Conservation (phyloP, 1,140 invertebrate species). For the Grapholita molesta region DNA sequence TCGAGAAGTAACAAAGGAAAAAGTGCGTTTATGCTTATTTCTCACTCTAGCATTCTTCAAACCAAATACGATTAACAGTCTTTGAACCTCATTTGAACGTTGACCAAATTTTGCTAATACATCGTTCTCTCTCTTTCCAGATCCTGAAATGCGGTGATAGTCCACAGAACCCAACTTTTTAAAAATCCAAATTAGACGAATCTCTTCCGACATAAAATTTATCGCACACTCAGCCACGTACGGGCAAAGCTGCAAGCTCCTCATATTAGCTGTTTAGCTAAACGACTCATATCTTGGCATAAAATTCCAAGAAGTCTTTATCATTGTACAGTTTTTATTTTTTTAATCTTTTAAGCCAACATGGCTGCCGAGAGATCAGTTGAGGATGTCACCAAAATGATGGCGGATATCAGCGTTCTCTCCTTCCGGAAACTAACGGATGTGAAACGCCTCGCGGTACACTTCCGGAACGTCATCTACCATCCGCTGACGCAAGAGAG, state of each 20-base stretch:
- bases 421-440: slow-evolving; percentile 65
- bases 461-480: slow-evolving; percentile 58
- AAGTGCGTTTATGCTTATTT: too few species aligned
- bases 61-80: too few species aligned
- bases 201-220: slow-evolving; percentile 23
- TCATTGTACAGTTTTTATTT: slow-evolving; percentile 36
- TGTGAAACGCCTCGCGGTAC: slow-evolving; percentile 51
- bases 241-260: slow-evolving; percentile 41
- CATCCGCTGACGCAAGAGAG: slow-evolving; percentile 52
- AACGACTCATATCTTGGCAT: slow-evolving; percentile 43
- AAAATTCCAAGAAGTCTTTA: slow-evolving; percentile 45
- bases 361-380: slow-evolving; percentile 24
- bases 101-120: slow-evolving; percentile 1
- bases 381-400: slow-evolving; percentile 39
- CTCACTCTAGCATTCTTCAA: too few species aligned
- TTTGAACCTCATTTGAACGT: neutral
- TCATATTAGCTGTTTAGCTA: slow-evolving; percentile 28
- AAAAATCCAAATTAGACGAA: slow-evolving; percentile 30
- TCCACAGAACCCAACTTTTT: slow-evolving; percentile 29
- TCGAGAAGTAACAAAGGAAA: too few species aligned
- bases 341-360: slow-evolving; percentile 9
- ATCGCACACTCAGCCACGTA: slow-evolving; percentile 38
- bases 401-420: slow-evolving; percentile 50
- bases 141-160: slow-evolving; percentile 74
- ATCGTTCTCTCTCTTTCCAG: slow-evolving; percentile 45